These are phyloP conservation scores for Hofmannophila pseudospretella DNA, from an alignment of 2,888 invertebrate genomes.

Conservation along the genomic window DNA sequence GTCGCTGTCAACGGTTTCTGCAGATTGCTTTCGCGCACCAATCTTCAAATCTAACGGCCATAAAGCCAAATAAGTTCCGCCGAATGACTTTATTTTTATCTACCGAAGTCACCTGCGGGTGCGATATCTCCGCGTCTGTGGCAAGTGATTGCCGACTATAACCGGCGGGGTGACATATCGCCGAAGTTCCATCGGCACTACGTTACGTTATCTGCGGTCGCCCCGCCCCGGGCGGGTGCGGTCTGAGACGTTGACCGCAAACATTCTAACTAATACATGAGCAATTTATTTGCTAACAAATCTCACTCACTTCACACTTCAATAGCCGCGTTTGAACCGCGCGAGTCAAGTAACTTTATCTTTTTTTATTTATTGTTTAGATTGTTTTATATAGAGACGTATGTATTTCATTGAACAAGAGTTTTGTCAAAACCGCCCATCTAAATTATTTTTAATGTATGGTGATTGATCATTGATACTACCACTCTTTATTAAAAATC, in stretches of 20 bases:
- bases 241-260: conserved; percentile 16
- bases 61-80: conserved; percentile 50
- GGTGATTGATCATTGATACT: too few species aligned
- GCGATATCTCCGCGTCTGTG: too few species aligned
- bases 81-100: conserved; percentile 12
- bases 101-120: background rate
- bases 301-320: background rate
- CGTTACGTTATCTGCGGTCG: conserved; percentile 18
- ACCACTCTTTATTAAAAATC: too few species aligned
- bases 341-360: too few species aligned
- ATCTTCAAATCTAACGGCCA: conserved; percentile 61
- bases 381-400: too few species aligned
- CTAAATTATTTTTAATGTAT: too few species aligned
- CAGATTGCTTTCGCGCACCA: conserved; percentile 43
- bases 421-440: too few species aligned
- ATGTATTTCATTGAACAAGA: too few species aligned
- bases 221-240: conserved; percentile 14
- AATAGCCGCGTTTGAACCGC: background rate
- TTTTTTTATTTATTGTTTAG: too few species aligned
- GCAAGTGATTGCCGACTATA: conserved; percentile 10
- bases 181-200: conserved; percentile 20
- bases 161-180: conserved; percentile 18
- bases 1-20: conserved; percentile 53
- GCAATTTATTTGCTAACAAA: conserved; percentile 1
- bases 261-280: background rate